A percentile compares a stretch with the other conserved stretches of the same genome.
phyloP scores from a whole-genome alignment of 2,888 invertebrate species.

The Cryptosula pallasiana region DNA sequence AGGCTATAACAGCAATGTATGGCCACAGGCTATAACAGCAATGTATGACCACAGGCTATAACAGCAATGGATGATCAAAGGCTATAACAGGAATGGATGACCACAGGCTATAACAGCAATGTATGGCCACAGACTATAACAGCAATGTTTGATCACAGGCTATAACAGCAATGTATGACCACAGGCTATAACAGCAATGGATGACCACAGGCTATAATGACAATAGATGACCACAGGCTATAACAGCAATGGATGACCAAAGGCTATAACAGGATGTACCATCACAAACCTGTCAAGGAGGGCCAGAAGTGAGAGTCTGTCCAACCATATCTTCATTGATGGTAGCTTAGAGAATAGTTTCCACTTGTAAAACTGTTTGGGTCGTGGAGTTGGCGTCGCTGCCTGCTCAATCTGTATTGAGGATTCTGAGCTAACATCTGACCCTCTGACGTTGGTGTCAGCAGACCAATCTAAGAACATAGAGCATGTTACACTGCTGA shows the following conservation, averaged over 20 bases:
- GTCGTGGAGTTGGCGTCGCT: slow-evolving; percentile 25
- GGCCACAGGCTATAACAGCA: too few relatives aligned
- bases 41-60: too few relatives aligned
- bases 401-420: background rate
- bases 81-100: too few relatives aligned
- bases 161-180: background rate
- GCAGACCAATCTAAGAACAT: background rate
- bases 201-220: background rate
- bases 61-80: too few relatives aligned
- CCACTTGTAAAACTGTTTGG: slow-evolving; percentile 68
- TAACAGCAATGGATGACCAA: too few relatives aligned
- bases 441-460: background rate
- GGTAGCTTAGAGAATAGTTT: slow-evolving; percentile 60
- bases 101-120: too few relatives aligned
- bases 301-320: slow-evolving; percentile 83
- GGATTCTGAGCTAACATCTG: slow-evolving; percentile 2
- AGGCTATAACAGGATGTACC: too few relatives aligned
- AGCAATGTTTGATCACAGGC: background rate
- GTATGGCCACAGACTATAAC: too few relatives aligned
- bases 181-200: too few relatives aligned
- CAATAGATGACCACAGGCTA: too few relatives aligned
- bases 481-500: too few relatives aligned
- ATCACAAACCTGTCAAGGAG: slow-evolving; percentile 68
- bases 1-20: too few relatives aligned
- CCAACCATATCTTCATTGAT: slow-evolving; percentile 78